Evolutionary conservation across 2,797 vertebrate genomes (phyloP), one percentile per base, ranked within the genome.

Genomic region (Poecilia picta): DNA sequence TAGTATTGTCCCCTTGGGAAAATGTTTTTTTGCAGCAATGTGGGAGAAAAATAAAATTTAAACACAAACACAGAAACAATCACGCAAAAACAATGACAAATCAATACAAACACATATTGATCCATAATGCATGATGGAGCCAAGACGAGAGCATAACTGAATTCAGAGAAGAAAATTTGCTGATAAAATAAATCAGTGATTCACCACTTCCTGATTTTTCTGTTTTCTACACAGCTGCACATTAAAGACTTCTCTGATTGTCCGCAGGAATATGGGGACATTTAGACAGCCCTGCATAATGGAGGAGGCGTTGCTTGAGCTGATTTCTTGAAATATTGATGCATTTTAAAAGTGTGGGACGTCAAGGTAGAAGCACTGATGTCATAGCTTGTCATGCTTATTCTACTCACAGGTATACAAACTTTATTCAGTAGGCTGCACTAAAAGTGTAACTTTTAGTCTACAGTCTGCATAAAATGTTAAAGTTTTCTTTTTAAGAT

Each of bases 101-200:
- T 25, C 51, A 53, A 25, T 25, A 53, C 23, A 53, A 53, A 25
- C 77, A 74, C 74, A 85, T 90, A 85, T 89, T 90, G 87, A 92
- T 92, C 85, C 83, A 84, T 88, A 90, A 90, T 90, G 83, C 84
- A 92, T 88, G 83, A 47, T 53, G 57, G 78, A 82, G 74, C 77
- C 70, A 76, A 75, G 45, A 79, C 80, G 70, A 87, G 78, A 73
- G 75, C 80, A 76, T 49, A 83, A 84, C 64, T 85, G 75, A 81
- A 88, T 85, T 89, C 80, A 80, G 62, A 73, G 79, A 83, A 84
- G 85, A 74, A 89, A 25, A 39, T 81, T 88, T 88, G 87, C 85
- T 11, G 76, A 90, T 83, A 82, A 78, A 86, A 82, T 81, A 78
- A 86, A 82, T 81, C 75, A 86, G 83, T 53, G 87, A 88, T 45